Percentiles rank a stretch among this genome's conserved stretches.
phyloP scores from a whole-genome alignment of 1,140 invertebrate genomes.

The Drosophila chauvacae region DNA sequence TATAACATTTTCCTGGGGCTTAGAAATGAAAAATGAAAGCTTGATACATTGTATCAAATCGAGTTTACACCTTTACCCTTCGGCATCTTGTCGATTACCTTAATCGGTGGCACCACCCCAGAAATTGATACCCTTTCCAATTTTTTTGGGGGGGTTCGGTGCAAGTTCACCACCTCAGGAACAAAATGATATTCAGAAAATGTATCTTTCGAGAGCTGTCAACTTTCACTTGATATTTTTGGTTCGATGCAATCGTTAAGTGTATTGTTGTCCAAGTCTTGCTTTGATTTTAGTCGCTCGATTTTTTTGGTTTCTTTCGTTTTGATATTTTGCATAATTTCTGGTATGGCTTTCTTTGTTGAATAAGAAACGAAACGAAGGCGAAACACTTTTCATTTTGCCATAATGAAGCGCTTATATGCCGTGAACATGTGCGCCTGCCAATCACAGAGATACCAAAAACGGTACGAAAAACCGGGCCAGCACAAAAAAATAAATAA shows the following conservation, averaged over 20 bases:
- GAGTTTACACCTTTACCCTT: slow-evolving; percentile 12
- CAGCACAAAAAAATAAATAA: not conserved
- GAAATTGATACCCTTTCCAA: slow-evolving; percentile 53
- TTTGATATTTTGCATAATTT: slow-evolving; percentile 69
- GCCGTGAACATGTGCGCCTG: slow-evolving; percentile 47
- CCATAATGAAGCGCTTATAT: slow-evolving; percentile 72
- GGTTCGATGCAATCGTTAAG: slow-evolving; percentile 43
- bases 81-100: slow-evolving; percentile 41
- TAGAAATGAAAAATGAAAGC: not conserved
- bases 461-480: slow-evolving; percentile 21
- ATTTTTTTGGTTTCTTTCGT: slow-evolving; percentile 11
- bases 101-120: slow-evolving; percentile 48
- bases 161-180: slow-evolving; percentile 42
- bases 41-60: not conserved
- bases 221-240: slow-evolving; percentile 74
- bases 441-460: slow-evolving; percentile 45
- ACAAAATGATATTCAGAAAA: slow-evolving; percentile 31
- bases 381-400: slow-evolving; percentile 69
- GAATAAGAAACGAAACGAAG: slow-evolving; percentile 50
- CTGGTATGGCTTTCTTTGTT: slow-evolving; percentile 49
- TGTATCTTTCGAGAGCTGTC: slow-evolving; percentile 39
- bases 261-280: slow-evolving; percentile 48
- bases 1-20: not conserved
- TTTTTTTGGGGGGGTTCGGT: not conserved
- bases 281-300: slow-evolving; percentile 19